phyloP scores from a whole-genome alignment of 92 coral and sea anemone genomes.

The Palythoa heliodiscus region DNA sequence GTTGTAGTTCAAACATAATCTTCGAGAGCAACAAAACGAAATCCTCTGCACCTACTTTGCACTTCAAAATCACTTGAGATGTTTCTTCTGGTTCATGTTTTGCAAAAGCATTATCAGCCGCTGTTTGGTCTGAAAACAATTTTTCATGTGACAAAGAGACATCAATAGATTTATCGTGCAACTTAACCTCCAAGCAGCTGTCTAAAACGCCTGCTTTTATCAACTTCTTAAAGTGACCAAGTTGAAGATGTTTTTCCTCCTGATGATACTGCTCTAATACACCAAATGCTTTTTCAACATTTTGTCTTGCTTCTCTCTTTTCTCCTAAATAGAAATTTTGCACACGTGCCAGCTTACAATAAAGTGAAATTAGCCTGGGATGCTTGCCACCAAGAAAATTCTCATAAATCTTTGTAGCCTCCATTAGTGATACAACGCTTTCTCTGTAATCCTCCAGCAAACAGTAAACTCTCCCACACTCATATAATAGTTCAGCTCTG shows the following conservation, averaged over 20 bases:
- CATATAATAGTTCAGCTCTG: conserved; percentile 23
- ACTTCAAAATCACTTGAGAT: neutral
- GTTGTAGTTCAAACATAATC: neutral
- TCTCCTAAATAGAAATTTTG: neutral
- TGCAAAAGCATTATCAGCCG: too few relatives aligned
- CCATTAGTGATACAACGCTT: neutral
- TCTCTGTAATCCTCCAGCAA: conserved; percentile 17
- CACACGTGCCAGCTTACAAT: conserved; percentile 9
- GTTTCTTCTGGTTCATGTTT: neutral
- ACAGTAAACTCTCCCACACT: neutral
- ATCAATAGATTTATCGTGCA: neutral
- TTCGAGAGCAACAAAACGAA: neutral
- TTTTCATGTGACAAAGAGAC: neutral
- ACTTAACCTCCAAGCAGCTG: neutral
- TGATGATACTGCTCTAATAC: neutral
- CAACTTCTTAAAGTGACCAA: neutral
- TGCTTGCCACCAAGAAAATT: neutral
- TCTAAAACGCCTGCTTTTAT: conserved; percentile 1
- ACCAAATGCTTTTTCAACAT: conserved; percentile 18
- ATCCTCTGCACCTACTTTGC: neutral
- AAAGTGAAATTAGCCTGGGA: neutral
- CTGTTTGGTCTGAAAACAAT: neutral
- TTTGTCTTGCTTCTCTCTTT: neutral
- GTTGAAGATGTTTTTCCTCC: neutral
- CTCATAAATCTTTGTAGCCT: conserved; percentile 22